A percentile compares a stretch with the other conserved stretches of the same genome.
These are phyloP conservation scores for Neoascia interrupta DNA, from an alignment of 2,888 invertebrate species.

Conservation along the genomic window DNA sequence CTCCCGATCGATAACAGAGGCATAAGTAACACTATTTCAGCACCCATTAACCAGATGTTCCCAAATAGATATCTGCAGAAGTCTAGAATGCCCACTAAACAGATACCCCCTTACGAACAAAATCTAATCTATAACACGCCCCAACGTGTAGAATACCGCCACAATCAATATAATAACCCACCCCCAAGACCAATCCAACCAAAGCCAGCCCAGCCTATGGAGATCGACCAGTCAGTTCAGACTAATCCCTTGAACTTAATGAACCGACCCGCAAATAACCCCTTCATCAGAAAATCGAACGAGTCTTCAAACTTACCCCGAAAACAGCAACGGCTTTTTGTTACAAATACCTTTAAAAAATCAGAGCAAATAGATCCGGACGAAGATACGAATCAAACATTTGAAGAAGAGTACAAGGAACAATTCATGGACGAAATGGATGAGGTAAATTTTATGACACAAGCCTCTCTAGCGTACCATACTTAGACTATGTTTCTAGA, in stretches of 20 bases:
- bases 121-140: slow-evolving; percentile 20
- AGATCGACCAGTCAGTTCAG: slow-evolving; percentile 2
- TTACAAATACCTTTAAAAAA: background rate
- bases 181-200: slow-evolving; percentile 21
- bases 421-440: background rate
- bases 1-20: slow-evolving; percentile 21
- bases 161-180: slow-evolving; percentile 4
- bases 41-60: slow-evolving; percentile 20
- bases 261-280: slow-evolving; percentile 12
- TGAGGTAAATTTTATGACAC: slow-evolving; percentile 11
- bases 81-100: slow-evolving; percentile 6
- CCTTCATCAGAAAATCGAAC: background rate
- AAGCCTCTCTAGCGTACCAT: slow-evolving; percentile 9
- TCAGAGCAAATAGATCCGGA: background rate
- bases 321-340: background rate
- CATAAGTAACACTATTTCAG: slow-evolving; percentile 2
- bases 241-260: slow-evolving; percentile 8
- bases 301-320: background rate
- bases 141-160: slow-evolving; percentile 2
- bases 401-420: background rate
- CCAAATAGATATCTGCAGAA: background rate
- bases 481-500: slow-evolving; percentile 7
- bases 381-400: background rate
- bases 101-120: slow-evolving; percentile 7
- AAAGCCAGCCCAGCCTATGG: slow-evolving; percentile 8